phyloP scores from a whole-genome alignment of 2,888 invertebrate species.

The Lycophotia porphyrea region DNA sequence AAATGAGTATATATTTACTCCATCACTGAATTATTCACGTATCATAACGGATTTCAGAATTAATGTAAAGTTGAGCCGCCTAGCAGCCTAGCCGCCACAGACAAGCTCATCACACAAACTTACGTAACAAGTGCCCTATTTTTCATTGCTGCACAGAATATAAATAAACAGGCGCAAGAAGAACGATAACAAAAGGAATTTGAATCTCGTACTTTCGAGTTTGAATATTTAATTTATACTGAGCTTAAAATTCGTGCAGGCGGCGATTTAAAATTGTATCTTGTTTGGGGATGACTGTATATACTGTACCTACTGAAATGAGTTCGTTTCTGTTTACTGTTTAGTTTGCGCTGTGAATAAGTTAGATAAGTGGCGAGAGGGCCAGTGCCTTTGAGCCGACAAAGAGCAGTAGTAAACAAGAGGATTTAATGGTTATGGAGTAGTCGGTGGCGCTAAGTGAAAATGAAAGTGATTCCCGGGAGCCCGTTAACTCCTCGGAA shows the following conservation, averaged over 20 bases:
- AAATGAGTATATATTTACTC: conserved; percentile 12
- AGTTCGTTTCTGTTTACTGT: conserved; percentile 77
- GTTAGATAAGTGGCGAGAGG: conserved; percentile 76
- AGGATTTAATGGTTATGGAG: conserved; percentile 85
- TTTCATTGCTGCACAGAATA: conserved; percentile 63
- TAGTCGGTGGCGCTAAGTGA: conserved; percentile 85
- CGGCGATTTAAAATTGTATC: conserved; percentile 75
- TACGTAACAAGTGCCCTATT: conserved; percentile 58
- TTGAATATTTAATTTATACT: conserved; percentile 78
- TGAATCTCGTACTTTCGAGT: conserved; percentile 70
- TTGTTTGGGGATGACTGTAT: conserved; percentile 70
- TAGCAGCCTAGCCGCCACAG: conserved; percentile 12
- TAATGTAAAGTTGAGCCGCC: conserved; percentile 31
- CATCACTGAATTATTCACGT: conserved; percentile 14
- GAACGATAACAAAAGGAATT: conserved; percentile 69
- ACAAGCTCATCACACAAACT: conserved; percentile 52
- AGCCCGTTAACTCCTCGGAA: conserved; percentile 79
- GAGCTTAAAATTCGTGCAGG: conserved; percentile 65
- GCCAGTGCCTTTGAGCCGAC: conserved; percentile 71
- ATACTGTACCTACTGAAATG: conserved; percentile 59
- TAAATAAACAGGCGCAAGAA: conserved; percentile 64
- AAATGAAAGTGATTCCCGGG: conserved; percentile 85
- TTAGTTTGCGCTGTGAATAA: conserved; percentile 83
- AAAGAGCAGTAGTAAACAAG: conserved; percentile 81
- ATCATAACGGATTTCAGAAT: conserved; percentile 21